Evolutionary conservation across 2,888 invertebrate genomes (phyloP).

Genomic region (Scelioninae gen. 2): DNA sequence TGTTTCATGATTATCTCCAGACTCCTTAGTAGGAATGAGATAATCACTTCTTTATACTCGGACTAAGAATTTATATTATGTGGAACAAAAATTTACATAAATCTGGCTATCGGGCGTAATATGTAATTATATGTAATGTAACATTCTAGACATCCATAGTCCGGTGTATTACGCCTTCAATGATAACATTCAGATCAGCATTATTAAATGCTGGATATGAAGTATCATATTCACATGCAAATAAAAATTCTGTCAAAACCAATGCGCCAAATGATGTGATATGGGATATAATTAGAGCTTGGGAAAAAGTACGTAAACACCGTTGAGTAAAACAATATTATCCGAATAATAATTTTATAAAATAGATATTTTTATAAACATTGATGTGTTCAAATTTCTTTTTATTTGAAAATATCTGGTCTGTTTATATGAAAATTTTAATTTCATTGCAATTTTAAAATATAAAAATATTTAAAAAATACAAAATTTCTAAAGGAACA

Average conservation of each 20-base stretch:
- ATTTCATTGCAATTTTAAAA: too few relatives aligned
- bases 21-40: too few relatives aligned
- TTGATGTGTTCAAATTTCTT: too few relatives aligned
- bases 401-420: too few relatives aligned
- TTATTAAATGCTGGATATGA: slow-evolving; percentile 91
- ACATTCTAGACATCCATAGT: slow-evolving; percentile 69
- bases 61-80: slow-evolving; percentile 12
- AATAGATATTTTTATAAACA: too few relatives aligned
- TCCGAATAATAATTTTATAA: neutral
- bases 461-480: too few relatives aligned
- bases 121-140: neutral
- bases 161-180: slow-evolving; percentile 69
- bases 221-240: slow-evolving; percentile 95
- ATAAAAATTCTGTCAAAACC: slow-evolving; percentile 92
- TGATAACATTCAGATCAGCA: slow-evolving; percentile 84
- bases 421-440: too few relatives aligned
- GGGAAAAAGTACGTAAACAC: slow-evolving; percentile 38
- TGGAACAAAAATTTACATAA: too few relatives aligned
- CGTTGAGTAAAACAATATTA: too few relatives aligned
- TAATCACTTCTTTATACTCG: too few relatives aligned
- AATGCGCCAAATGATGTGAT: slow-evolving; percentile 89
- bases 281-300: slow-evolving; percentile 91
- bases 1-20: too few relatives aligned
- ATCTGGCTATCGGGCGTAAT: neutral
- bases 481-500: slow-evolving; percentile 75